Conservation (phyloP, 2,888 invertebrate genomes). For the Arge pagana region DNA sequence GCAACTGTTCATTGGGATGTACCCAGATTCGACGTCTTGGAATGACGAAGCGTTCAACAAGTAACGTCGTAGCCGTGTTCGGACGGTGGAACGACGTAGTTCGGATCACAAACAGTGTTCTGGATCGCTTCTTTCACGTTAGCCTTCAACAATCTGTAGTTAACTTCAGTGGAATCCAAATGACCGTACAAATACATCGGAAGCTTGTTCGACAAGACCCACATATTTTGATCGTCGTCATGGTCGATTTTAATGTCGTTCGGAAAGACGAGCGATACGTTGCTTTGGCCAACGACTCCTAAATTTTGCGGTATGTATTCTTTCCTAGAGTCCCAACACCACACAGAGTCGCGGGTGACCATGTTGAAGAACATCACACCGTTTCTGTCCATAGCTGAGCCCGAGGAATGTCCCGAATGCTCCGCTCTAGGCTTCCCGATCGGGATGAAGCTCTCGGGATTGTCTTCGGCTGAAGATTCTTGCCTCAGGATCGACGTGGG, state of each 20-base stretch:
- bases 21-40: too few relatives aligned
- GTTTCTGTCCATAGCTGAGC: constrained; percentile 71
- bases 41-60: too few relatives aligned
- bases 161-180: constrained; percentile 68
- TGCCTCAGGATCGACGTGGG: constrained; percentile 69
- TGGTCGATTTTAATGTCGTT: constrained; percentile 81
- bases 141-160: constrained; percentile 75
- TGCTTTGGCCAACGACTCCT: constrained; percentile 67
- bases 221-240: constrained; percentile 70
- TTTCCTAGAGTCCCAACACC: constrained; percentile 80
- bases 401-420: constrained; percentile 71
- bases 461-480: constrained; percentile 57
- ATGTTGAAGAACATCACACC: constrained; percentile 81
- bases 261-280: constrained; percentile 73
- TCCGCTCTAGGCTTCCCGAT: constrained; percentile 53
- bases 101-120: constrained; percentile 74
- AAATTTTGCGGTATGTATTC: constrained; percentile 68
- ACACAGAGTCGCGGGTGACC: constrained; percentile 75
- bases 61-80: constrained; percentile 45
- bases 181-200: constrained; percentile 74
- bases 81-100: constrained; percentile 45
- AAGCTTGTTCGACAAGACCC: constrained; percentile 77
- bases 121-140: constrained; percentile 67
- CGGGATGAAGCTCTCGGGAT: constrained; percentile 48
- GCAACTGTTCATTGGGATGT: too few relatives aligned